Percentiles rank a stretch among this genome's conserved stretches.
Conservation (phyloP, 2,113 vertebrate species). For the Numenius arquata region DNA sequence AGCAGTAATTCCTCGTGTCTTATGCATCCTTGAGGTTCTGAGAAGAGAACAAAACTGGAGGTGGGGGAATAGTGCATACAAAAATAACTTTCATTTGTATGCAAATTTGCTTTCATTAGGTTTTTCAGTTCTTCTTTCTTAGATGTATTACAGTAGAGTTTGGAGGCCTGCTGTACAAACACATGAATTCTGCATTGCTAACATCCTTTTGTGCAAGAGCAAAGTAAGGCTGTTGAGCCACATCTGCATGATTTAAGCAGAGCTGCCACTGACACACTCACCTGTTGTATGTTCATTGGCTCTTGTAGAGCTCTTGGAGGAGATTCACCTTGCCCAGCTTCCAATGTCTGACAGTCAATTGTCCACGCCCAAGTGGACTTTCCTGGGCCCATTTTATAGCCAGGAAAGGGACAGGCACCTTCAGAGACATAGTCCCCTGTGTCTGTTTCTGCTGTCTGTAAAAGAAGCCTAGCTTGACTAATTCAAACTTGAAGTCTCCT, state of each 20-base stretch:
- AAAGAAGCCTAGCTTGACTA: neutral
- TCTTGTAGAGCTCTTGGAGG: neutral
- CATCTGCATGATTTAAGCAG: neutral
- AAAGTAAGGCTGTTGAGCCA: neutral
- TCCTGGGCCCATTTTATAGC: neutral
- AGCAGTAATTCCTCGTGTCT: conserved; percentile 17
- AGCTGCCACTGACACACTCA: neutral
- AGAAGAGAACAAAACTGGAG: conserved; percentile 35
- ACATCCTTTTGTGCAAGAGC: neutral
- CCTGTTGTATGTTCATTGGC: neutral
- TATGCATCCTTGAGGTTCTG: conserved; percentile 43
- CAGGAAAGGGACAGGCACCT: neutral
- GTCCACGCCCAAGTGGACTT: neutral
- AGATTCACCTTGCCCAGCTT: neutral
- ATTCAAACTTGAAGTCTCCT: neutral
- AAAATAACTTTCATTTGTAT: conserved; percentile 65
- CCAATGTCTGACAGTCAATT: neutral
- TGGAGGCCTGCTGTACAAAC: conserved; percentile 39
- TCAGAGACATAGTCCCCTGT: neutral
- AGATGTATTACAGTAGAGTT: conserved; percentile 34
- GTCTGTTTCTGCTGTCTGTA: neutral
- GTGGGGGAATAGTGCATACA: conserved; percentile 10
- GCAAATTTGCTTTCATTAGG: conserved; percentile 60
- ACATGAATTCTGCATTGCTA: neutral
- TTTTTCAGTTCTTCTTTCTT: conserved; percentile 44